phyloP scores from a whole-genome alignment of 2,888 invertebrate species.

The Noctua fimbriata region DNA sequence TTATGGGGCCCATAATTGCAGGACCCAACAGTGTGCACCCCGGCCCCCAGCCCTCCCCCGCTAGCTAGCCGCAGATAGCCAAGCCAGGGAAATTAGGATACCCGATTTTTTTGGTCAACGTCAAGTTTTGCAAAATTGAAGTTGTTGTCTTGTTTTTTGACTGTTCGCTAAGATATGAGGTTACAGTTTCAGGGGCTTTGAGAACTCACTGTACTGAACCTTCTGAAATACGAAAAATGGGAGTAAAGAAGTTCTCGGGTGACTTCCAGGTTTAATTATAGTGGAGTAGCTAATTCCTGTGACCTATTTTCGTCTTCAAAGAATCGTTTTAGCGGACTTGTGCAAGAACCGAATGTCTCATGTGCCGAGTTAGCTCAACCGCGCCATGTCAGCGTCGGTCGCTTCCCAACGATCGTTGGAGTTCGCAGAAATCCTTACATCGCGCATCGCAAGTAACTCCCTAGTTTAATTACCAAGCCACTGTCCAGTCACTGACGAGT shows the following conservation, averaged over 20 bases:
- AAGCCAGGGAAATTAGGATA: slow-evolving; percentile 79
- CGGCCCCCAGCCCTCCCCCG: slow-evolving; percentile 75
- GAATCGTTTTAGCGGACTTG: slow-evolving; percentile 30
- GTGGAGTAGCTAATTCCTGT: slow-evolving; percentile 8
- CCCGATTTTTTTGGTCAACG: slow-evolving; percentile 56
- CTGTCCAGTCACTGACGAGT: slow-evolving; percentile 45
- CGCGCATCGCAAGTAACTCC: slow-evolving; percentile 41
- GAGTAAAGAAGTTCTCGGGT: background rate
- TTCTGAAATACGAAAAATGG: background rate
- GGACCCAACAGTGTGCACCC: slow-evolving; percentile 82
- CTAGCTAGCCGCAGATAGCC: slow-evolving; percentile 78
- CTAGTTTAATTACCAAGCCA: slow-evolving; percentile 65
- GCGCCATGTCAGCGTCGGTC: slow-evolving; percentile 36
- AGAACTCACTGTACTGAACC: background rate
- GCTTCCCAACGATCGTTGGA: slow-evolving; percentile 42
- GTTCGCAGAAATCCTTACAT: slow-evolving; percentile 63
- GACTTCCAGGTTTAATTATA: slow-evolving; percentile 9
- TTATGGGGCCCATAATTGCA: slow-evolving; percentile 90
- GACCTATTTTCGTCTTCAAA: slow-evolving; percentile 17
- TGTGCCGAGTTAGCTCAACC: slow-evolving; percentile 33
- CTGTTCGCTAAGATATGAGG: background rate
- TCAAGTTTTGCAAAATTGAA: slow-evolving; percentile 54
- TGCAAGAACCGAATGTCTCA: slow-evolving; percentile 23
- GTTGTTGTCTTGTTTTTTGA: slow-evolving; percentile 34
- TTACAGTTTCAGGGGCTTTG: background rate